Base-by-base conservation (phyloP, 2,888 invertebrate genomes). In the Xestia c-nigrum region DNA sequence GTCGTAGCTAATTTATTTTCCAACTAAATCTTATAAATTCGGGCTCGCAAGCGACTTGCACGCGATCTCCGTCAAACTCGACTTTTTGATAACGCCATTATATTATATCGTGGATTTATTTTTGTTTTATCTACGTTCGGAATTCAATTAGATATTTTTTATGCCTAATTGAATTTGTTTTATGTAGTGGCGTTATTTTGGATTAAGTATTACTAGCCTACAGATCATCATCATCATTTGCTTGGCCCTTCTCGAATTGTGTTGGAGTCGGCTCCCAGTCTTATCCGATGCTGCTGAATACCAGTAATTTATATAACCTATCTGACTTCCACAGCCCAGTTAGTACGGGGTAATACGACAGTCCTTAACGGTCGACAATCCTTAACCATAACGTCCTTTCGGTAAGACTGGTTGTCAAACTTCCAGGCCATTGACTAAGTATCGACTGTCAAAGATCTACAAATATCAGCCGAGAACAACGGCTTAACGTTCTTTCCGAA, bases 1-100 rank as follows among this genome's bases (percentile, higher is more conserved):
- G 94, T 94, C 94, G 93, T 91, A 94, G 93, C 92, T 96, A 95
- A 96, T 96, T 96, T 96, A 96, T 96, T 96, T 96, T 93, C 94
- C 93, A 91, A 94, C 94, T 94, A 95, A 96, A 96, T 96, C 95
- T 95, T 95, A 94, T 95, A 94, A 95, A 94, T 94, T 94, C 91
- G 91, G 92, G 91, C 93, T 90, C 91, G 94, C 93, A 89, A 93
- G 92, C 93, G 92, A 93, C 94, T 92, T 90, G 94, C 96, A 96
- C 96, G 96, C 96, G 93, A 96, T 94, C 93, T 92, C 92, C 94
- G 91, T 94, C 93, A 94, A 93, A 94, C 93, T 94, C 93, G 93
- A 93, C 94, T 94, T 95, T 93, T 93, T 95, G 95, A 96, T 96
- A 95, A 95, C 92, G 92, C 91, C 91, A 91, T 94, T 94, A 93